Percentiles rank a stretch among this genome's conserved stretches.
phyloP scores from a whole-genome alignment of 2,888 invertebrate species.

The Ennomos fuscantarius region DNA sequence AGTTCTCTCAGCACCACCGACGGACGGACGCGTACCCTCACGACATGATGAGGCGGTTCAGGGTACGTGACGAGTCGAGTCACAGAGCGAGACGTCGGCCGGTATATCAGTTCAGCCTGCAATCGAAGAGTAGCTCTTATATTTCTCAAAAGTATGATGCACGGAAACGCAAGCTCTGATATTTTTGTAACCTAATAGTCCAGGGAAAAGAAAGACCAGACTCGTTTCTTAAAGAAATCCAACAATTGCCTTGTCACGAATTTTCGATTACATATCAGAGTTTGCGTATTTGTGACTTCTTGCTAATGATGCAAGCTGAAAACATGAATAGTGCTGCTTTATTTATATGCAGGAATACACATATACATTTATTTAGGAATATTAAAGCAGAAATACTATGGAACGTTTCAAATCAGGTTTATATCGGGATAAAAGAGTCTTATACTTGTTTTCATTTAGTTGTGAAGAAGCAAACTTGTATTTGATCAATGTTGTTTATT shows the following conservation, averaged over 20 bases:
- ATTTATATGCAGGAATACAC: slow-evolving; percentile 1
- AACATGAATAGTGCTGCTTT: slow-evolving; percentile 11
- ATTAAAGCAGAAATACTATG: no score
- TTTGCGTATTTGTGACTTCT: background rate
- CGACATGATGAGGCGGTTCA: slow-evolving; percentile 82
- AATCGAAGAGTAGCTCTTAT: slow-evolving; percentile 38
- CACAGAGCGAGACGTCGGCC: slow-evolving; percentile 75
- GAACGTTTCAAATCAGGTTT: slow-evolving; percentile 3
- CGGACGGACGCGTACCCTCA: slow-evolving; percentile 86
- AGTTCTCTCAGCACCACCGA: slow-evolving; percentile 88
- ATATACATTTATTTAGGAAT: background rate
- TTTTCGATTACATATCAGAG: slow-evolving; percentile 13
- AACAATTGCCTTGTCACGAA: no score
- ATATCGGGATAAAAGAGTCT: slow-evolving; percentile 5
- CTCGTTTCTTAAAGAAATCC: no score
- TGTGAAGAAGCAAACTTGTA: slow-evolving; percentile 12
- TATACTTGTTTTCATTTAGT: slow-evolving; percentile 19
- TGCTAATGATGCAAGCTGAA: background rate
- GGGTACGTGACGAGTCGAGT: slow-evolving; percentile 87
- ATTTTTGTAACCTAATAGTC: background rate
- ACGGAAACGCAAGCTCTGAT: slow-evolving; percentile 11
- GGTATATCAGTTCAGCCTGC: slow-evolving; percentile 79
- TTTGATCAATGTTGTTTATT: slow-evolving; percentile 32
- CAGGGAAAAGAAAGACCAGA: no score
- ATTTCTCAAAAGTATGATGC: background rate